Base-by-base conservation (phyloP, 2,797 vertebrate genomes). In the Holocentrus rufus region DNA sequence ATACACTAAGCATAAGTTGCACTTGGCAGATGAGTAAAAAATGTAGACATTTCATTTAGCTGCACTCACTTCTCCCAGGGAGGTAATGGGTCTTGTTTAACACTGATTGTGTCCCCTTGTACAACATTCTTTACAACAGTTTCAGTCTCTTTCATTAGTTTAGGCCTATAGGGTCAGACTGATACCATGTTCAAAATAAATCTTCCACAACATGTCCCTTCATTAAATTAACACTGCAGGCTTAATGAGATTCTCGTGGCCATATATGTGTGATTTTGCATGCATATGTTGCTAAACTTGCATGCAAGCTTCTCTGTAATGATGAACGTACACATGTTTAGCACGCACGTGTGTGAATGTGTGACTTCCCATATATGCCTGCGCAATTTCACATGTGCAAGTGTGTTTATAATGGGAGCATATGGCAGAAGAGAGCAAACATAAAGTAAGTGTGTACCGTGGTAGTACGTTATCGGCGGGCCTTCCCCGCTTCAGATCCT, bases 381-480 rank as follows among this genome's bases (percentile, higher is more conserved):
- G 20, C 49, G 39, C 39, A 23, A 36, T 36, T n/a, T 77, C 60
- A 60, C 67, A 59, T 31, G 27, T 53, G 27, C 54, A 4, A 7
- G 42, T 36, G 74, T 44, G 53, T 74, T 58, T 64, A 42, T 76
- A 60, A 80, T 69, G 62, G 70, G 76, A 66, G 71, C 87, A 87
- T 87, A 80, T 85, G 79, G 73, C 36, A 18, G 15, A 25, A 17
- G 59, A 74, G 69, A 39, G 70, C 39, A 69, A 72, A 83, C 65
- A 58, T 69, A 18, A 27, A 65, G 56, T 64, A 57, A 69, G 8
- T 70, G 58, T 77, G 50, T 71, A n/a, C 46, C 64, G 63, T 59
- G 64, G 1, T 3, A 42, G 34, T 34, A 46, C 1, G 36, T 52
- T 69, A 44, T 42, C 27, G 59, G 53, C 52, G 18, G 39, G 25